Percentiles rank a stretch among this genome's conserved stretches.
Conservation (phyloP, 2,888 invertebrate species). For the Desoria tigrina region DNA sequence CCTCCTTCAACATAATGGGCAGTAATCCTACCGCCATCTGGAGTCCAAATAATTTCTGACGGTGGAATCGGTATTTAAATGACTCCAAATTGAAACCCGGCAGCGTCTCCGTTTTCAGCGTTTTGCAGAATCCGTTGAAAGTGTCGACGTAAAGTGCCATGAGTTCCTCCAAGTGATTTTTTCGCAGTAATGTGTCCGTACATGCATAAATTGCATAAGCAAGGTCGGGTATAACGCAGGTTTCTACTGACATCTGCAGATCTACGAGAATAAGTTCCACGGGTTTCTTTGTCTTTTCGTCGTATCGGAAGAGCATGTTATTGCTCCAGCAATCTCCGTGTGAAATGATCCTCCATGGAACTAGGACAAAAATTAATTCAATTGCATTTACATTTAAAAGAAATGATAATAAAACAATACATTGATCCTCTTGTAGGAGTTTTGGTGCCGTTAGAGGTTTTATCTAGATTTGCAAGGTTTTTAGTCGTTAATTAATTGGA, state of each 20-base stretch:
- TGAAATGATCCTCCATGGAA: conserved; percentile 22
- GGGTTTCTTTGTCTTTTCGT: conserved; percentile 17
- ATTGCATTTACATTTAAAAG: too few relatives aligned
- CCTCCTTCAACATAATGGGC: conserved; percentile 25
- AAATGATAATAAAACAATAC: too few relatives aligned
- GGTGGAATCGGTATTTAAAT: conserved; percentile 28
- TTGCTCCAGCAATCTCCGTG: conserved; percentile 33
- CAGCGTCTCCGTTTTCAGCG: conserved; percentile 18
- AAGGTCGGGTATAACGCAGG: conserved; percentile 28
- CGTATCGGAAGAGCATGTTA: conserved; percentile 30
- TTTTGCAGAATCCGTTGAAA: conserved; percentile 25
- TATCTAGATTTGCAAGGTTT: too few relatives aligned
- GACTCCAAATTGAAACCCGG: conserved; percentile 28
- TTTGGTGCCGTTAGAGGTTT: too few relatives aligned
- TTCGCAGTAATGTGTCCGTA: conserved; percentile 23
- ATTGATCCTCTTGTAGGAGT: too few relatives aligned
- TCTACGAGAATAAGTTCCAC: conserved; percentile 28
- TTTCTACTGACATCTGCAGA: conserved; percentile 24
- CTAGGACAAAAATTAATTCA: not conserved
- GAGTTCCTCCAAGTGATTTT: conserved; percentile 9
- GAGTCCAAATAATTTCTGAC: conserved; percentile 26
- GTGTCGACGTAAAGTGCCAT: conserved; percentile 23
- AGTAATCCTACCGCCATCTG: conserved; percentile 12
- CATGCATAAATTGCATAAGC: conserved; percentile 26
- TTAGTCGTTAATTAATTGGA: too few relatives aligned